These are phyloP conservation scores for Dipodomys ordii DNA, from an alignment of 2,113 vertebrate species.

Conservation along the genomic window DNA sequence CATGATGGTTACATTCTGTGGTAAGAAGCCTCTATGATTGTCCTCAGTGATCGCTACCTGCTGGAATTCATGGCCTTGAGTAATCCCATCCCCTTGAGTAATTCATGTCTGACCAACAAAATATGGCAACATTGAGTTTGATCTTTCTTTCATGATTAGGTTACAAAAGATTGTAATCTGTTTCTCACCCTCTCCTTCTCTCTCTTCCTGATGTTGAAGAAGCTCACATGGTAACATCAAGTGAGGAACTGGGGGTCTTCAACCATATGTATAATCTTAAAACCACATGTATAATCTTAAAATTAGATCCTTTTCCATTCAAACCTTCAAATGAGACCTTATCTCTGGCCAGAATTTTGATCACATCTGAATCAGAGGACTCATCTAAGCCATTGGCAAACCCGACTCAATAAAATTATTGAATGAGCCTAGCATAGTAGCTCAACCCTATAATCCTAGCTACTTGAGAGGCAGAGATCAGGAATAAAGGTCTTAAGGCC, in stretches of 20 bases:
- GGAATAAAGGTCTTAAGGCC: no score
- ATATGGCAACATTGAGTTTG: neutral
- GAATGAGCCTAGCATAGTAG: no score
- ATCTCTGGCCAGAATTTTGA: neutral
- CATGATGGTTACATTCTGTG: neutral
- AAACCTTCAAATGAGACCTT: neutral
- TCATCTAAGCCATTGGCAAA: neutral
- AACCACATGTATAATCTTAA: neutral
- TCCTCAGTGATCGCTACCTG: neutral
- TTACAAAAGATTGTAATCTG: neutral
- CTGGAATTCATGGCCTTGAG: slow-evolving; percentile 44
- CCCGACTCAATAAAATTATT: slow-evolving; percentile 21
- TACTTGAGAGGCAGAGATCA: no score
- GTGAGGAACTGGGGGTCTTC: neutral
- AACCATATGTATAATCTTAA: neutral
- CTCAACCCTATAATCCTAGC: no score
- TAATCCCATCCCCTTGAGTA: slow-evolving; percentile 20
- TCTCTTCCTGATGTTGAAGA: neutral
- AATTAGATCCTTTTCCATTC: neutral
- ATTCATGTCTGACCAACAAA: slow-evolving; percentile 44
- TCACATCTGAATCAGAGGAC: neutral
- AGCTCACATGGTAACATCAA: neutral
- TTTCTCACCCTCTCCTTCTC: neutral
- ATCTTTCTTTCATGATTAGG: slow-evolving; percentile 15
- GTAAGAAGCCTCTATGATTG: slow-evolving; percentile 15